Evolutionary conservation across 2,113 vertebrate genomes (phyloP), one percentile per base, ranked within the genome.

Genomic region (Grammomys surdaster): DNA sequence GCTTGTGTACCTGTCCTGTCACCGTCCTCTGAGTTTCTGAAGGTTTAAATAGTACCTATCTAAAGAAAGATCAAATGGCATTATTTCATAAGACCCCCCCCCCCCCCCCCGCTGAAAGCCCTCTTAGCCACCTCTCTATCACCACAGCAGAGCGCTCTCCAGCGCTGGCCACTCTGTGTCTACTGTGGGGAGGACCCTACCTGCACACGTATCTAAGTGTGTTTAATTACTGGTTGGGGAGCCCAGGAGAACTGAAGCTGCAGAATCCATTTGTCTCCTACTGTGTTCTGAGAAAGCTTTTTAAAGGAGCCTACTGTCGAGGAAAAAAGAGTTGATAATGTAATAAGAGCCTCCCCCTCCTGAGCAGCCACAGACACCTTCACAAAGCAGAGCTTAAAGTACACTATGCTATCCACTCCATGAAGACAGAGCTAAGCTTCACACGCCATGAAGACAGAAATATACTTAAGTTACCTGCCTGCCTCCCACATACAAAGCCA

Each of bases 201-300:
- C 63, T 78, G 88, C 5, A 90, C 22, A 69, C 8, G 70, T 20
- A 51, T 14, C 3, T 77, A 76, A 67, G 80, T 4, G 56, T 17
- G 76, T 9, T 51, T 40, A 77, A 75, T 81, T 94, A 70, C 51
- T 54, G 72, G 17, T 67, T 36, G 20, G 63, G 78, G 77, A 81
- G 40, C 89, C 43, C 6, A 93, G 40, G 13, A 31, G 56, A 67
- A 67, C 63, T 54, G n/a, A 86, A 90, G 85, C 20, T 92, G 7
- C 10, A 73, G 85, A 93, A 78, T 75, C 31, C 46, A 84, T 40
- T 92, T 86, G 94, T 78, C 88, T 93, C 51, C 58, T 28, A 22
- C 87, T 63, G 60, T 92, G n/a, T 69, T 96, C 33, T 22, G 9
- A 94, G 46, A 95, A 94, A 80, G 36, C 56, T n/a, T 54, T 70